These are phyloP conservation scores for Panthera tigris DNA, from an alignment of 2,113 vertebrate species.

Conservation along the genomic window DNA sequence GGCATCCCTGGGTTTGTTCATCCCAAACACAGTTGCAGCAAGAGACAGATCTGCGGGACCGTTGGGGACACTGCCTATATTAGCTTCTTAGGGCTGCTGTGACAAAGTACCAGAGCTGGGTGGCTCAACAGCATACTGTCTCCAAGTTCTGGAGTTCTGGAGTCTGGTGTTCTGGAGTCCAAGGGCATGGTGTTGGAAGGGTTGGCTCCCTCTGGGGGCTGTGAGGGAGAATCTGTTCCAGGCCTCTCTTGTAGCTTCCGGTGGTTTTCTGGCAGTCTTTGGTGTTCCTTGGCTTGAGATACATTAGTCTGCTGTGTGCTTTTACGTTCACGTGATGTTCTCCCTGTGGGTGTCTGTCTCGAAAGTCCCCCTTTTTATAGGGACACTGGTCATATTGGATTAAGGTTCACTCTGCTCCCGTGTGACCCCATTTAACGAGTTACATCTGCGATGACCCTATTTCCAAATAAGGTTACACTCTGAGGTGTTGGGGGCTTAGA, in stretches of 20 bases:
- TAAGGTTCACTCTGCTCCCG: neutral
- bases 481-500: neutral
- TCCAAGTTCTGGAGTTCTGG: neutral
- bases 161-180: neutral
- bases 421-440: slow-evolving; percentile 21
- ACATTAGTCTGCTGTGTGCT: neutral
- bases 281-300: neutral
- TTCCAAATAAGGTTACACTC: slow-evolving; percentile 39
- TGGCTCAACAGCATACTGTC: neutral
- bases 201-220: neutral
- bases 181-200: neutral
- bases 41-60: neutral
- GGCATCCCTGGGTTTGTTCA: neutral
- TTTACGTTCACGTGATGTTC: neutral
- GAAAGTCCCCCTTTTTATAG: neutral
- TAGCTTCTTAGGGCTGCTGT: neutral
- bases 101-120: neutral
- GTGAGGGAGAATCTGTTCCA: neutral
- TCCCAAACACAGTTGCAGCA: neutral
- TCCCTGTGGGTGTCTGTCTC: neutral
- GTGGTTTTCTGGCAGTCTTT: neutral
- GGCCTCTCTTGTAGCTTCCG: neutral
- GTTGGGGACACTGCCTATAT: neutral
- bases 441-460: neutral
- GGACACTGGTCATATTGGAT: neutral